Conservation (phyloP, 2,888 invertebrate genomes). For the Aphodius sticticus region DNA sequence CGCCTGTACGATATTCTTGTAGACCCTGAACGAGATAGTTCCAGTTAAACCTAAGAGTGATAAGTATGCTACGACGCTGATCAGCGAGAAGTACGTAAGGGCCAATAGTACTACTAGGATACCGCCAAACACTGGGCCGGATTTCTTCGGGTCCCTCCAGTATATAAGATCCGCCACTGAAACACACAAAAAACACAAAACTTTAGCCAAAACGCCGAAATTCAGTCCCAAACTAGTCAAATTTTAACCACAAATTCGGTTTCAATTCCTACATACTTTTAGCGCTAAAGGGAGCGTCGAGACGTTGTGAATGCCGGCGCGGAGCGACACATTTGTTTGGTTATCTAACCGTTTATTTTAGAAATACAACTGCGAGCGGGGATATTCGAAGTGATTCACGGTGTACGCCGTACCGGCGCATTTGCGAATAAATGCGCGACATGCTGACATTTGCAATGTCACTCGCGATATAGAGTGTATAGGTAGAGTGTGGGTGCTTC, state of each 20-base stretch:
- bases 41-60: slow-evolving; percentile 85
- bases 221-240: not conserved
- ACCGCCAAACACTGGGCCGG: slow-evolving; percentile 92
- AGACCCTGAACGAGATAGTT: slow-evolving; percentile 93
- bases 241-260: not conserved
- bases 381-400: not conserved
- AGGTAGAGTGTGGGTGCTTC: too few relatives aligned
- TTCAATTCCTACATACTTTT: not conserved
- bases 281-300: not conserved
- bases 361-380: not conserved
- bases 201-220: not conserved
- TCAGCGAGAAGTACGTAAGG: slow-evolving; percentile 93
- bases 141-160: slow-evolving; percentile 96
- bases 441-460: not conserved
- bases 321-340: not conserved
- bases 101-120: slow-evolving; percentile 90
- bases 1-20: slow-evolving; percentile 94
- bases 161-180: slow-evolving; percentile 95
- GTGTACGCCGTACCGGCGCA: not conserved
- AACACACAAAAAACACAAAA: slow-evolving; percentile 58
- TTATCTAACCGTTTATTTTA: not conserved
- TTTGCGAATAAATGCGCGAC: slow-evolving; percentile 4
- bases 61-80: slow-evolving; percentile 93
- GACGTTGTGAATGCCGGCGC: not conserved
- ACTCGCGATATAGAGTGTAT: not conserved